Base-by-base conservation (phyloP, 2,797 vertebrate species). In the Alosa sapidissima region DNA sequence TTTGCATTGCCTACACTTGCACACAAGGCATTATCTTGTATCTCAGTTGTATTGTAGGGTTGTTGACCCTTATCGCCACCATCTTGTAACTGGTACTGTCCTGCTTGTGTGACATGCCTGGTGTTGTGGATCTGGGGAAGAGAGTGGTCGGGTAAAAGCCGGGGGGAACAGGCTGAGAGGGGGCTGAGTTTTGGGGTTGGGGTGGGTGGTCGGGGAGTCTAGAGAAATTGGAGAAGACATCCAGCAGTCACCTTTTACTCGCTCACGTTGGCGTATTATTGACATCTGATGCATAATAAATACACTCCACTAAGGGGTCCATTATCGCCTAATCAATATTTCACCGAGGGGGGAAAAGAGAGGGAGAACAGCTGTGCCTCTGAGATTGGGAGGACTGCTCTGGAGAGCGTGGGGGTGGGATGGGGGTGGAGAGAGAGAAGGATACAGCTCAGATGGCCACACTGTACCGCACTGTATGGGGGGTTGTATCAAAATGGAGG, bases 201-300 rank as follows among this genome's bases (percentile, higher is more conserved):
- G 78, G 81, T 41, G n/a, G 28, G 54, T 41, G 9, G 82, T 75
- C 10, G 81, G 83, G 5, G 51, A 83, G 75, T 88, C 89, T 91
- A 33, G 87, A 91, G 95, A 95, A 95, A 96, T 92, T 89, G 90
- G 93, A 96, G 94, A 94, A 90, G 94, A 94, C 92, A 89, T 93
- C 93, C 94, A 95, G 90, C 94, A 94, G 94, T 95, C 95, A 95
- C 94, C 95, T 94, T 96, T 95, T 94, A 95, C 95, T 95, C 94
- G 91, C 94, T 93, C 92, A 92, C 94, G 94, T 94, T 94, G 93
- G 90, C 92, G 90, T 94, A 95, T 95, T 95, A 96, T 96, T 89
- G 95, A 95, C 95, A 95, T 93, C 93, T 95, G 95, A 95, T 96
- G 96, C 96, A 96, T 96, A 96, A 96, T 96, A 96, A 96, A 96